These are phyloP conservation scores for Hydrotaea cyrtoneurina DNA, from an alignment of 2,888 invertebrate species.

Conservation along the genomic window DNA sequence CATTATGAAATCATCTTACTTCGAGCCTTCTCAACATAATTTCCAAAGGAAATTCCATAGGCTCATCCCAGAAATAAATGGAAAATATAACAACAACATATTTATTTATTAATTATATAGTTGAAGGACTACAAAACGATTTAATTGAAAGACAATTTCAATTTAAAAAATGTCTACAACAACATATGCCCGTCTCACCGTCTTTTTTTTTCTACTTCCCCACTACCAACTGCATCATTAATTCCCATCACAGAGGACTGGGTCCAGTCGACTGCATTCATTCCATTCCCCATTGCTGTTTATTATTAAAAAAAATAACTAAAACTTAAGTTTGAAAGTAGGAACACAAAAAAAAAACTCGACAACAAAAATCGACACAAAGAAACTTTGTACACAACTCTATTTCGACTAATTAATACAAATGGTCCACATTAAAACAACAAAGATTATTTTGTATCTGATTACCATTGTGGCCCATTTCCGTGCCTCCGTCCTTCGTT, in stretches of 20 bases:
- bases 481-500: not conserved
- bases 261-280: conserved; percentile 17
- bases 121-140: too few relatives aligned
- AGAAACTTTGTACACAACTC: conserved; percentile 46
- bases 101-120: too few relatives aligned
- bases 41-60: too few relatives aligned
- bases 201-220: too few relatives aligned
- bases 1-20: too few relatives aligned
- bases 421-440: conserved; percentile 68
- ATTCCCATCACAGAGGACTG: conserved; percentile 32
- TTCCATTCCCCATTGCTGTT: not conserved
- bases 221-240: conserved; percentile 29
- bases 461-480: conserved; percentile 54
- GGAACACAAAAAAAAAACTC: not conserved
- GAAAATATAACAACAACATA: too few relatives aligned
- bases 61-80: too few relatives aligned
- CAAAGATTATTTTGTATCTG: conserved; percentile 65
- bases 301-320: conserved; percentile 23
- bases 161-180: too few relatives aligned
- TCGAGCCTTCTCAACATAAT: too few relatives aligned
- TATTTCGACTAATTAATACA: conserved; percentile 71
- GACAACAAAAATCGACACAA: conserved; percentile 20
- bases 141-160: too few relatives aligned
- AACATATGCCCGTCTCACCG: too few relatives aligned
- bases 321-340: not conserved